These are phyloP conservation scores for Pseudachorutes palmiensis DNA, from an alignment of 1,140 invertebrate species.

Conservation along the genomic window DNA sequence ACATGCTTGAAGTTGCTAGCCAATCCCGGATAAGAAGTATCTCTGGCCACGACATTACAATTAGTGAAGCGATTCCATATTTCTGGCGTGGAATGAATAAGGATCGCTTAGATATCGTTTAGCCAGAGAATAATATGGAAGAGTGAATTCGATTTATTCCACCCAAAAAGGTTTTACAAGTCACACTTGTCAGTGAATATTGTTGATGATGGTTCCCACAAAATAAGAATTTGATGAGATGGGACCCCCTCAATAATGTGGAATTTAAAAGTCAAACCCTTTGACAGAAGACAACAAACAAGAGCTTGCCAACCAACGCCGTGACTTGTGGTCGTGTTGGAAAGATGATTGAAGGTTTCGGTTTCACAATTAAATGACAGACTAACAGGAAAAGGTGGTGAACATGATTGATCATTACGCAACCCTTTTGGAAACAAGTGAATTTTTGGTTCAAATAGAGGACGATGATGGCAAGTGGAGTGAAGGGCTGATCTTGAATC, in stretches of 20 bases:
- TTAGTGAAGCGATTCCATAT: too few relatives aligned
- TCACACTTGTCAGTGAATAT: conserved; percentile 6
- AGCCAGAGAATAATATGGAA: not conserved
- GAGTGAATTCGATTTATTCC: not conserved
- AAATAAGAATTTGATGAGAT: conserved; percentile 1
- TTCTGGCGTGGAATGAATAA: too few relatives aligned
- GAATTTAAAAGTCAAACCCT: not conserved
- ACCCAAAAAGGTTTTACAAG: conserved; percentile 2
- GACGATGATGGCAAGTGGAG: too few relatives aligned
- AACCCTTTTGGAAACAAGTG: conserved; percentile 2
- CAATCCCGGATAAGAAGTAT: too few relatives aligned
- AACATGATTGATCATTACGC: not conserved
- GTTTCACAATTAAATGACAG: not conserved
- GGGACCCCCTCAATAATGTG: not conserved
- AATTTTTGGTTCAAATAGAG: not conserved
- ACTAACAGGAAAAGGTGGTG: conserved; percentile 3
- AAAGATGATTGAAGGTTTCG: conserved; percentile 1
- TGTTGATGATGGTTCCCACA: not conserved
- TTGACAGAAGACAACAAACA: not conserved
- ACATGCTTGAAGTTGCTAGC: too few relatives aligned
- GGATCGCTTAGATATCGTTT: not conserved
- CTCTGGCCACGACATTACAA: too few relatives aligned
- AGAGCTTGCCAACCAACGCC: too few relatives aligned
- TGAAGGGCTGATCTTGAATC: not conserved
- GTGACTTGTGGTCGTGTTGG: not conserved